phyloP scores from a whole-genome alignment of 2,113 vertebrate species.

The Coryphaenoides rupestris region DNA sequence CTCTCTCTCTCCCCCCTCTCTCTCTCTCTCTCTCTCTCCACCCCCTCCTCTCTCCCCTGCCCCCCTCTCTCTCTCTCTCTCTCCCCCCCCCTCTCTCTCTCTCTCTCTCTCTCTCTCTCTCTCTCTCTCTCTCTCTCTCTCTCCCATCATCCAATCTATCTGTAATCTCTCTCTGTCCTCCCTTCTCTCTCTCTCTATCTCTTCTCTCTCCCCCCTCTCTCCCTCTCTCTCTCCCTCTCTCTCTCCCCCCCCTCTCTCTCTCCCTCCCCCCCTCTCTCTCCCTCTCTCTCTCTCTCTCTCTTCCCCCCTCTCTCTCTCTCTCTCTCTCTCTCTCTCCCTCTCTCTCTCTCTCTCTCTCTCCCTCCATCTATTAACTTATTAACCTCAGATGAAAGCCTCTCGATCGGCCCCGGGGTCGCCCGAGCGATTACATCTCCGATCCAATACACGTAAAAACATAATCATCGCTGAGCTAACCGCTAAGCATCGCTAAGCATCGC shows the following conservation, averaged over 20 bases:
- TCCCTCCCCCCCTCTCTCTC: slow-evolving; percentile 23
- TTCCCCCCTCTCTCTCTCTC: not conserved
- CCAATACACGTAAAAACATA: slow-evolving; percentile 56
- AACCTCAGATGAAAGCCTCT: slow-evolving; percentile 57
- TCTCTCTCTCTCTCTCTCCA: too few relatives aligned
- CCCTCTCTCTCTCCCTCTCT: too few relatives aligned
- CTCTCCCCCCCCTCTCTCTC: not conserved
- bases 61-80: slow-evolving; percentile 1
- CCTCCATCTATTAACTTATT: slow-evolving; percentile 70
- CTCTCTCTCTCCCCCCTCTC: too few relatives aligned
- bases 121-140: too few relatives aligned
- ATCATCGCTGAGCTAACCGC: slow-evolving; percentile 51
- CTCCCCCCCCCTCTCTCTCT: too few relatives aligned
- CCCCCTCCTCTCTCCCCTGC: too few relatives aligned
- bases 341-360: slow-evolving; percentile 60
- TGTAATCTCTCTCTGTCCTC: too few relatives aligned
- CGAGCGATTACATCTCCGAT: slow-evolving; percentile 32
- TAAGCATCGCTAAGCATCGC: slow-evolving; percentile 24
- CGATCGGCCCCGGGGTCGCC: slow-evolving; percentile 25
- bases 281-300: slow-evolving; percentile 13
- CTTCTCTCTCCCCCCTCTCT: too few relatives aligned
- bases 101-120: too few relatives aligned
- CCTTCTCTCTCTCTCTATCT: too few relatives aligned
- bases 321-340: slow-evolving; percentile 5
- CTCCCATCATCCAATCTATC: too few relatives aligned